Percentiles rank a stretch among this genome's conserved stretches.
These are phyloP conservation scores for Cantharis rustica DNA, from an alignment of 2,888 invertebrate genomes.

Conservation along the genomic window DNA sequence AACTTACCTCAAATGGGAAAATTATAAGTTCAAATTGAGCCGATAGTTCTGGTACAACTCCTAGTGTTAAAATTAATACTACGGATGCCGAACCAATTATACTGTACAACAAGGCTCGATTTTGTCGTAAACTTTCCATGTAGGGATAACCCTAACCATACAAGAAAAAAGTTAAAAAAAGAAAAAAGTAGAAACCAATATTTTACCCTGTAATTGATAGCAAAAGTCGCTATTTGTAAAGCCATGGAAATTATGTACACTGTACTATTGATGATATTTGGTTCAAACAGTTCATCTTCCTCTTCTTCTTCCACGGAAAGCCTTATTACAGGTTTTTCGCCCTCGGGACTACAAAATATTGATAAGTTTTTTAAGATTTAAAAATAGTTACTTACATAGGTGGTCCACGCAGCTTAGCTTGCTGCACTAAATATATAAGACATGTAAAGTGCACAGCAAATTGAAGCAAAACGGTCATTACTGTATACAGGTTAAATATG, in stretches of 20 bases:
- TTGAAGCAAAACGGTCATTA: constrained; percentile 92
- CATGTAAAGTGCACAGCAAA: constrained; percentile 94
- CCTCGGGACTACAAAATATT: constrained; percentile 22
- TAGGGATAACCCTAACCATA: constrained; percentile 90
- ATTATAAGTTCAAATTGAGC: constrained; percentile 94
- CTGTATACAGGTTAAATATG: constrained; percentile 97
- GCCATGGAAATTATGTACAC: constrained; percentile 98
- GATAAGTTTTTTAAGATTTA: background rate
- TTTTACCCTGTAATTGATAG: constrained; percentile 95
- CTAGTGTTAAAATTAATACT: constrained; percentile 84
- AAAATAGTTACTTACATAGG: constrained; percentile 62
- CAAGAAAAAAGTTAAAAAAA: background rate
- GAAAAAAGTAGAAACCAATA: background rate
- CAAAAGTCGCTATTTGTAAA: constrained; percentile 96
- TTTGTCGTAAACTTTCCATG: constrained; percentile 95
- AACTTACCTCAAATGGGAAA: constrained; percentile 86
- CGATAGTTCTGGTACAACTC: constrained; percentile 82
- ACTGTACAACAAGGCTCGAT: constrained; percentile 91
- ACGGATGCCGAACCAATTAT: constrained; percentile 80
- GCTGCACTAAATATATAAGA: constrained; percentile 85
- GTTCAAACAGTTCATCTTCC: constrained; percentile 84
- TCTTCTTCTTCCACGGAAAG: constrained; percentile 61
- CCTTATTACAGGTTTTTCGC: constrained; percentile 29
- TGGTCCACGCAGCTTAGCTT: constrained; percentile 75
- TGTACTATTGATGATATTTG: constrained; percentile 94